Evolutionary conservation across 1,140 invertebrate genomes (phyloP), one percentile per base, ranked within the genome.

Genomic region (Bursaphelenchus mucronatus): DNA sequence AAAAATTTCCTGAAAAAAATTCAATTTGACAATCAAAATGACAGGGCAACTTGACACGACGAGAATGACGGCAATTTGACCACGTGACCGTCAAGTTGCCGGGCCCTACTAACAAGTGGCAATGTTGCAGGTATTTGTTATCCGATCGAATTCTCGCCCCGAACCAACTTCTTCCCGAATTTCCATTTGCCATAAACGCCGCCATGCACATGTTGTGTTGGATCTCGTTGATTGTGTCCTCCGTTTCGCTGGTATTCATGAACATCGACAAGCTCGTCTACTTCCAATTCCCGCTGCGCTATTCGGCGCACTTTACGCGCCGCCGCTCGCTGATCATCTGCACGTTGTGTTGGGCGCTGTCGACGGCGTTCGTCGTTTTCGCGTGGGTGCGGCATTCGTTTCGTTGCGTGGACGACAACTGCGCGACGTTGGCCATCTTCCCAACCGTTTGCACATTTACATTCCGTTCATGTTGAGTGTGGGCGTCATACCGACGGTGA

Each of bases 301-400:
- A 71, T 66, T 53, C 68, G 0, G 63, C 59, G 52, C 58, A 56
- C 21, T 72, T 71, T 53, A 71, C 68, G 2, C 69, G 68, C 3
- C 40, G 72, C 3, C 7, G 62, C 10, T 46, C 68, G n/a, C 50
- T 71, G 46, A 13, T 15, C 15, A 66, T 69, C 40, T 61, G 46
- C 45, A 13, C 53, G 4, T 61, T 17, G n/a, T 66, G 51, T 39
- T 74, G 71, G 71, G 6, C 76, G 9, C 40, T 65, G 1, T 56
- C 47, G 19, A 45, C 67, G 8, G n/a, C 47, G 41, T 73, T 73
- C 55, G 71, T 73, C 1, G n/a, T 64, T 6, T 76, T 74, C 47
- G 72, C 72, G 3, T 74, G 69, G 70, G n/a, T 49, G 13, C 68
- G 62, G n/a, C 58, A 78, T 30, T 77, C 74, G n/a, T 74, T 74